Conservation (phyloP, 2,113 vertebrate genomes). For the Apeltes quadracus region DNA sequence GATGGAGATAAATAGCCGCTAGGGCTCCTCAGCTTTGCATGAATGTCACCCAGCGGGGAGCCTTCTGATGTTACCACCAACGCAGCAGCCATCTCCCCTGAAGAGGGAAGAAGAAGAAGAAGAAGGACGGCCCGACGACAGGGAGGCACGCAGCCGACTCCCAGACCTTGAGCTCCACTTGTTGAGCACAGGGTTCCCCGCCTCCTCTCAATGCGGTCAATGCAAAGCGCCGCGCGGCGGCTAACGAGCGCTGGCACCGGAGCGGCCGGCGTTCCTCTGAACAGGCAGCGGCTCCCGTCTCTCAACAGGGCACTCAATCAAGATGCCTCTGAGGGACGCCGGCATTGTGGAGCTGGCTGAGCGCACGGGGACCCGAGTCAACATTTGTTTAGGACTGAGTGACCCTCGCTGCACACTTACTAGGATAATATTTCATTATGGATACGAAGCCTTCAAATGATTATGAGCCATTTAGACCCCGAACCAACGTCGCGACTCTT, state of each 20-base stretch:
- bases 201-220: not conserved
- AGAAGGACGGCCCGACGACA: slow-evolving; percentile 36
- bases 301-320: slow-evolving; percentile 58
- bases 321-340: slow-evolving; percentile 60
- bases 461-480: not conserved
- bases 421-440: slow-evolving; percentile 13
- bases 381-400: slow-evolving; percentile 43
- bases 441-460: not conserved
- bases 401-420: slow-evolving; percentile 22
- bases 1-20: slow-evolving; percentile 59
- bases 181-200: slow-evolving; percentile 1
- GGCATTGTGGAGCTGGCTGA: slow-evolving; percentile 39
- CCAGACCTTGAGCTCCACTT: slow-evolving; percentile 17
- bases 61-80: not conserved
- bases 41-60: slow-evolving; percentile 8
- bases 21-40: slow-evolving; percentile 38
- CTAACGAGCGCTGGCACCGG: slow-evolving; percentile 40
- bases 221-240: slow-evolving; percentile 4
- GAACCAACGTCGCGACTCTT: not conserved
- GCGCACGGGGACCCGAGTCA: slow-evolving; percentile 38
- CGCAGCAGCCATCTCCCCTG: not conserved
- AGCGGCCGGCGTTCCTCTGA: slow-evolving; percentile 32
- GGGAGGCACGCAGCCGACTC: slow-evolving; percentile 50
- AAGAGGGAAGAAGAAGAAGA: slow-evolving; percentile 12
- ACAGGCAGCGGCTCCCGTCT: slow-evolving; percentile 44